phyloP scores from a whole-genome alignment of 2,797 vertebrate species.

The Chrosomus eos region DNA sequence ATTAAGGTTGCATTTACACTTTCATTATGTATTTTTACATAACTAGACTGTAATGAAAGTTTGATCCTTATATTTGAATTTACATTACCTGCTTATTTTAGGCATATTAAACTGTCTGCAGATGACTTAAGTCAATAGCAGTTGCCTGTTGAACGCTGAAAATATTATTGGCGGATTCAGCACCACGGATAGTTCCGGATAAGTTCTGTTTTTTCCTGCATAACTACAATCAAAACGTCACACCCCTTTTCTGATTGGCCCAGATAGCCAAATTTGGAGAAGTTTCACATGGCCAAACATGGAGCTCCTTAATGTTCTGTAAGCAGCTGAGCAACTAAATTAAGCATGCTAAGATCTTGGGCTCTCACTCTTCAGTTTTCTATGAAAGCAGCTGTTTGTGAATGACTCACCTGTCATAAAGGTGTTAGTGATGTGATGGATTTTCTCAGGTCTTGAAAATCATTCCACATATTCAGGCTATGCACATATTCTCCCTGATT shows the following conservation, averaged over 20 bases:
- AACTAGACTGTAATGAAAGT: background rate
- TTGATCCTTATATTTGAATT: background rate
- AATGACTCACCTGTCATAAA: constrained; percentile 12
- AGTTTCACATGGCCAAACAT: constrained; percentile 78
- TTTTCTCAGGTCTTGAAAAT: constrained; percentile 14
- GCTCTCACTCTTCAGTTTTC: constrained; percentile 18
- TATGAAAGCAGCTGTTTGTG: constrained; percentile 24
- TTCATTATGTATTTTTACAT: background rate
- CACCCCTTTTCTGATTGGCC: constrained; percentile 13
- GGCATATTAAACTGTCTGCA: background rate
- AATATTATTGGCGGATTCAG: constrained; percentile 54
- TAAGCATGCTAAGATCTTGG: constrained; percentile 61
- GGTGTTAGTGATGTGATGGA: constrained; percentile 6
- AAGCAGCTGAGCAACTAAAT: constrained; percentile 64
- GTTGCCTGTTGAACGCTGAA: background rate
- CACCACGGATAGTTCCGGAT: constrained; percentile 69
- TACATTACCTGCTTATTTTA: background rate
- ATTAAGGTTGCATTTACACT: background rate
- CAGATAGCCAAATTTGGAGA: constrained; percentile 78
- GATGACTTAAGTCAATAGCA: background rate
- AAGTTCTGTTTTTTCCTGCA: background rate
- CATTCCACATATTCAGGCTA: background rate
- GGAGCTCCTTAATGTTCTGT: constrained; percentile 63
- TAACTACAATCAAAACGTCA: background rate
- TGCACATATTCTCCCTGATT: too few relatives aligned